phyloP scores from a whole-genome alignment of 2,888 invertebrate species.

The Podabrus alpinus region DNA sequence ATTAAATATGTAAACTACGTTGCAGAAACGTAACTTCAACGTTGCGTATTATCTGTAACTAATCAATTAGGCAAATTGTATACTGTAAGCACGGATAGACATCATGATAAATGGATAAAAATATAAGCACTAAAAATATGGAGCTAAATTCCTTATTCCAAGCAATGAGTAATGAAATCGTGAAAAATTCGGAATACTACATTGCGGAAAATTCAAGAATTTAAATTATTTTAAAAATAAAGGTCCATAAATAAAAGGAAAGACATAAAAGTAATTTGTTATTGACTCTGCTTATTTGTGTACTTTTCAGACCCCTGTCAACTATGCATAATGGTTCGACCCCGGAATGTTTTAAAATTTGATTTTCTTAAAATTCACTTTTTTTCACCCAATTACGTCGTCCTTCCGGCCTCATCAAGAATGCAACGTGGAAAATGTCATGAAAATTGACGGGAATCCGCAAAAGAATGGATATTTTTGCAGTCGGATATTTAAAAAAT shows the following conservation, averaged over 20 bases:
- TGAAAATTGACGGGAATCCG: not conserved
- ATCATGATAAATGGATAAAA: not conserved
- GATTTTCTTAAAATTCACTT: not conserved
- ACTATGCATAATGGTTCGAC: not conserved
- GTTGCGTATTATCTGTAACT: not conserved
- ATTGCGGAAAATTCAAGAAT: not conserved
- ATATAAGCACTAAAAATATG: not conserved
- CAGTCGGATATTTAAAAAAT: slow-evolving; percentile 11
- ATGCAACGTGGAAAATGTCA: not conserved
- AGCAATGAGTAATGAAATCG: not conserved
- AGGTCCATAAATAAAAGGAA: not conserved
- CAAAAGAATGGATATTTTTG: not conserved
- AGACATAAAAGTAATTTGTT: not conserved
- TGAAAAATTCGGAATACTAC: not conserved
- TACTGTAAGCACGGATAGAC: not conserved
- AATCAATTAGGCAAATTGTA: not conserved
- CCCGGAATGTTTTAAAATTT: not conserved
- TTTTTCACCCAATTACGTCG: not conserved
- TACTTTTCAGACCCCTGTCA: slow-evolving; percentile 2
- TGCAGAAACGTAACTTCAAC: not conserved
- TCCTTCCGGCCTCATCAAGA: not conserved
- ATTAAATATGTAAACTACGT: not conserved
- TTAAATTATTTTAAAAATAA: not conserved
- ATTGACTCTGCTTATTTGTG: not conserved
- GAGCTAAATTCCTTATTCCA: not conserved